Evolutionary conservation across 2,113 vertebrate species (phyloP).

Genomic region (Polypterus bichir): DNA sequence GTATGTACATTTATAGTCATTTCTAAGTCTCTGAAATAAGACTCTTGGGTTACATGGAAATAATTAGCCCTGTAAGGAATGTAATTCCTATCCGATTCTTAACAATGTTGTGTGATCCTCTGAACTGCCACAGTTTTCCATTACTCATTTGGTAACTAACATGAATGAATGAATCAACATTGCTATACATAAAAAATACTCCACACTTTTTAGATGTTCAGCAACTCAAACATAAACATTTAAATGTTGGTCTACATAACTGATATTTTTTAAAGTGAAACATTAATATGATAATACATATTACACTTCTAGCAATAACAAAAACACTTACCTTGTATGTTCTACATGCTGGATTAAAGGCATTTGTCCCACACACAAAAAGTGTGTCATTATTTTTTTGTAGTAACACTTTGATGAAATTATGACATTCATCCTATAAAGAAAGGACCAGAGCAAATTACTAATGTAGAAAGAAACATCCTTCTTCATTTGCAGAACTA

Average conservation of each 20-base stretch:
- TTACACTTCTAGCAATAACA: not conserved
- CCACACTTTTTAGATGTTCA: too few species aligned
- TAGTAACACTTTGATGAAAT: conserved; percentile 96
- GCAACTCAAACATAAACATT: too few species aligned
- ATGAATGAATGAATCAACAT: too few species aligned
- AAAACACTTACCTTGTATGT: conserved; percentile 75
- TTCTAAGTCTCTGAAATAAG: not conserved
- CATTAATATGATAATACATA: not conserved
- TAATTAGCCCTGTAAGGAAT: conserved; percentile 3
- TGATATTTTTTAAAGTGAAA: not conserved
- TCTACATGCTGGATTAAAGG: conserved; percentile 91
- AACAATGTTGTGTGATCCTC: conserved; percentile 6
- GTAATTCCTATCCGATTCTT: conserved; percentile 1
- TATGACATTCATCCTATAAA: conserved; percentile 91
- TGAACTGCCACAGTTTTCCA: conserved; percentile 3
- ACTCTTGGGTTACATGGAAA: conserved; percentile 4
- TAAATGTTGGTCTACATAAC: too few species aligned
- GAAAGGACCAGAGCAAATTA: conserved; percentile 16
- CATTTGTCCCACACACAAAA: conserved; percentile 96
- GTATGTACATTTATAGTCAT: conserved; percentile 1
- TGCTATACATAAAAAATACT: too few species aligned
- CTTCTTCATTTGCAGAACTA: too few species aligned
- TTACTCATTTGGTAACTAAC: conserved; percentile 5
- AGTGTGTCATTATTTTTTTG: conserved; percentile 83
- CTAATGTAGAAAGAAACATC: not conserved